phyloP scores from a whole-genome alignment of 2,797 vertebrate species.

The Bradypodion pumilum region DNA sequence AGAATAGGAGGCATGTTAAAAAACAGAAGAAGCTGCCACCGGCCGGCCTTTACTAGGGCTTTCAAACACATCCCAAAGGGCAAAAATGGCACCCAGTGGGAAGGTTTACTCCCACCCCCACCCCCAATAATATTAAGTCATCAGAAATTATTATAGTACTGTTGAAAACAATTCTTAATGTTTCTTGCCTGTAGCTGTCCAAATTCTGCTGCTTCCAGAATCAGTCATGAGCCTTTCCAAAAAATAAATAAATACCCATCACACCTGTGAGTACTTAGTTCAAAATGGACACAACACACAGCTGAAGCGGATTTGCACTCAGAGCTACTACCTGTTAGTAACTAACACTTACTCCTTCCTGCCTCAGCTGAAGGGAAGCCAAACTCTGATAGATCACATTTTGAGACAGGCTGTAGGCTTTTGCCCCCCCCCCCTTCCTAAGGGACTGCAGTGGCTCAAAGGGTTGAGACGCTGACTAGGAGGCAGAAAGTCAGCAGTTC shows the following conservation, averaged over 20 bases:
- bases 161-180: not conserved
- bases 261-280: not conserved
- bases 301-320: not conserved
- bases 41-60: not conserved
- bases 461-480: no score
- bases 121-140: not conserved
- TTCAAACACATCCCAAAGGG: not conserved
- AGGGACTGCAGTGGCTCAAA: no score
- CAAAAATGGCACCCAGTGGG: not conserved
- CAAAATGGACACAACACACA: not conserved
- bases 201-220: not conserved
- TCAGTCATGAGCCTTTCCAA: not conserved
- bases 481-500: no score
- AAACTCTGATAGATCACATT: not conserved
- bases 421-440: no score
- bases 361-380: not conserved
- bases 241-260: no score
- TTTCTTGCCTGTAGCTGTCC: not conserved
- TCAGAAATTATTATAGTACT: not conserved
- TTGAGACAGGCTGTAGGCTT: no score
- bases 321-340: no score
- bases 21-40: not conserved
- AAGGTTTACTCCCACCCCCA: no score
- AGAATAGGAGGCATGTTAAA: constrained; percentile 45
- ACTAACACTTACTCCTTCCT: no score